phyloP scores from a whole-genome alignment of 2,113 vertebrate genomes.

The Chelonoidis abingdonii region DNA sequence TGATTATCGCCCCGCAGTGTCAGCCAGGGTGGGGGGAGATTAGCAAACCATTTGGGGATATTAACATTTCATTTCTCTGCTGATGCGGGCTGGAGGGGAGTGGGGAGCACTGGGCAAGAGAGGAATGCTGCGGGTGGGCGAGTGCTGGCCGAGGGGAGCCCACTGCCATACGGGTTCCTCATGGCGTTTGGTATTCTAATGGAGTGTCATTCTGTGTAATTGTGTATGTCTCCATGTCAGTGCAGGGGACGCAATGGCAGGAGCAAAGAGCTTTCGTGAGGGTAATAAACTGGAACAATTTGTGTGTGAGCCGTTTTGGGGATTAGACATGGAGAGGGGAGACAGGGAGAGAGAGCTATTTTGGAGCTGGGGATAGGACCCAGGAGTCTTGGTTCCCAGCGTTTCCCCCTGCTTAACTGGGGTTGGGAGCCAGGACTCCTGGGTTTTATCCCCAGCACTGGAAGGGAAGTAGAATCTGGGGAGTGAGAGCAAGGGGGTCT shows the following conservation, averaged over 20 bases:
- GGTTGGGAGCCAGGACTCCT: neutral
- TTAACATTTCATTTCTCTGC: neutral
- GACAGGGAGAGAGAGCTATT: neutral
- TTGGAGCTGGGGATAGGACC: neutral
- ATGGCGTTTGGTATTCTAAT: neutral
- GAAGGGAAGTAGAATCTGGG: too few species aligned
- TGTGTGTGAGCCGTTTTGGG: neutral
- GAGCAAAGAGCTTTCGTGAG: neutral
- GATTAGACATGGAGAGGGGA: neutral
- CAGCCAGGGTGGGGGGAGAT: neutral
- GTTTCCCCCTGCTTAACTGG: too few species aligned
- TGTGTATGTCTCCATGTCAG: neutral
- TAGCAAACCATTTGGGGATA: neutral
- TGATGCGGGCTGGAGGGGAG: neutral
- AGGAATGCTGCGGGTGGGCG: neutral
- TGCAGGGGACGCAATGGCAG: neutral
- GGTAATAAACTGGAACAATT: neutral
- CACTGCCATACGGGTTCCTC: neutral
- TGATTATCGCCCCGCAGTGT: neutral
- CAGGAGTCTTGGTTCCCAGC: neutral
- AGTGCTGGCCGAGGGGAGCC: neutral
- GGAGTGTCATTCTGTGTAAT: neutral
- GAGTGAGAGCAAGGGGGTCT: too few species aligned
- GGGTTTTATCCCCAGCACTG: neutral
- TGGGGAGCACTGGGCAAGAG: neutral